Evolutionary conservation across 2,113 vertebrate species (phyloP).

Genomic region (Thamnophis sirtalis): DNA sequence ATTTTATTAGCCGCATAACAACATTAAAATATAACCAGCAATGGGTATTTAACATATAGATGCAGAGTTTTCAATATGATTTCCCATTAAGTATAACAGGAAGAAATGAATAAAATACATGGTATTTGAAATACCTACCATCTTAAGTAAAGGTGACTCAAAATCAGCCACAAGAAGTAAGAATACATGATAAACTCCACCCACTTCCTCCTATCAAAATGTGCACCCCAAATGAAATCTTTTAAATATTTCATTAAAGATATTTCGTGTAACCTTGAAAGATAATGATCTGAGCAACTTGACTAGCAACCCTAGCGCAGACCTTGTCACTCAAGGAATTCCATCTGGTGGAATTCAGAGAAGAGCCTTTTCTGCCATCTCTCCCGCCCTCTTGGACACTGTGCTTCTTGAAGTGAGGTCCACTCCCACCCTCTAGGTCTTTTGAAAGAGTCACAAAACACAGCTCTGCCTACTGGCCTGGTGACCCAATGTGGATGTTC

Average conservation of each 20-base stretch:
- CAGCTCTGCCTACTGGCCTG: background rate
- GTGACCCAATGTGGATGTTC: background rate
- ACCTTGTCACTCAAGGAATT: background rate
- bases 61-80: background rate
- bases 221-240: background rate
- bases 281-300: background rate
- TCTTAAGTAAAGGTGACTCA: background rate
- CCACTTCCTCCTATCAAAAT: background rate
- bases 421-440: background rate
- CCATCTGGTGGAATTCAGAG: background rate
- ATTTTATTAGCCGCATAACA: background rate
- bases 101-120: background rate
- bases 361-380: background rate
- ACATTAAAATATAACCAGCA: background rate
- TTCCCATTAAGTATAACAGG: background rate
- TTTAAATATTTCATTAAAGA: no score
- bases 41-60: background rate
- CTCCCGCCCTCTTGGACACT: background rate
- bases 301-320: background rate
- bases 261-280: background rate
- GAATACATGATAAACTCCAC: background rate
- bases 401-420: background rate
- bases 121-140: background rate
- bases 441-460: background rate
- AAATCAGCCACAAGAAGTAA: background rate